Base-by-base conservation (phyloP, 2,888 invertebrate genomes). In the Spilarctia lutea region DNA sequence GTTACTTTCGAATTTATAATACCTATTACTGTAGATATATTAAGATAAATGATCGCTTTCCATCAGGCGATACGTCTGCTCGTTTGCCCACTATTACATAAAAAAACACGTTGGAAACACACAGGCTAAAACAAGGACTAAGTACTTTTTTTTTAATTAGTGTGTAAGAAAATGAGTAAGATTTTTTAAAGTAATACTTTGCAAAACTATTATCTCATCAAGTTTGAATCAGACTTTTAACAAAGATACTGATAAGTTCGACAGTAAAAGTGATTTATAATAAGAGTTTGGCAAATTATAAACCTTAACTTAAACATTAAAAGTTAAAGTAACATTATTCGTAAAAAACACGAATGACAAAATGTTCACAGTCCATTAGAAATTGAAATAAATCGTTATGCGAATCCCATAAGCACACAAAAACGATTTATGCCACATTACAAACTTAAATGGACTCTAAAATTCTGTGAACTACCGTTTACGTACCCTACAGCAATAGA, bases 401-500 rank as follows among this genome's bases (percentile, higher is more conserved):
- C 85, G 87, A 86, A 91, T 91, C 90, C 91, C 91, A 89, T 90
- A 92, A 92, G 91, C 90, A 90, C 87, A 89, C 89, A 91, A 92
- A 91, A 92, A 91, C 89, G 89, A 91, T 92, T 93, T 89, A 93
- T 91, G 91, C 85, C 89, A 89, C 91, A 93, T 93, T 92, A 91
- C 88, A 85, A 91, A 91, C 91, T 93, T 89, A 93, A 94, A 95
- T 94, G 89, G 93, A 89, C 86, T 94, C 93, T 93, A 92, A 94
- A 95, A 94, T 94, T 92, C 86, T 91, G 85, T 93, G 94, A 95
- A 94, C 91, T 92, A 88, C 90, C 94, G 91, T 93, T 94, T 93
- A 92, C 90, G 88, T 75, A 84, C 90, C 93, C 94, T 89, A 86
- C 84, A 84, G 80, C 89, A 85, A 95, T 95, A 95, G 90, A 94